A percentile compares a stretch with the other conserved stretches of the same genome.
Conservation (phyloP, 2,113 vertebrate species). For the Fulica atra region DNA sequence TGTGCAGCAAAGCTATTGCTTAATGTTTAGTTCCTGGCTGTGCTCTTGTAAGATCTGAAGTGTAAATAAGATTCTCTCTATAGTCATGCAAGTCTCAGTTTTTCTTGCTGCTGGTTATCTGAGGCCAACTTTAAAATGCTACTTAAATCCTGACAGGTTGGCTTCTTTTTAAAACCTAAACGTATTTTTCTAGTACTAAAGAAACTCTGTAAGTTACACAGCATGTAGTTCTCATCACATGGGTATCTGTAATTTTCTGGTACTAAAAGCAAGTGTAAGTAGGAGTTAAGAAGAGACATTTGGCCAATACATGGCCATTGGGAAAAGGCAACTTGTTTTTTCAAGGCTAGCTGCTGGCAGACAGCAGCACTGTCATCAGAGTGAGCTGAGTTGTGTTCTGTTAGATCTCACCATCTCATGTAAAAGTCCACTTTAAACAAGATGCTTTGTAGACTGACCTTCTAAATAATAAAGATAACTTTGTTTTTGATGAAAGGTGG, state of each 20-base stretch:
- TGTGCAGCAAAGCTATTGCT: not conserved
- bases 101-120: not conserved
- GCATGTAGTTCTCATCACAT: not conserved
- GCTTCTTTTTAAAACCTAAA: not conserved
- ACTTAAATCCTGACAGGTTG: not conserved
- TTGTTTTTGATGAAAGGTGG: not conserved
- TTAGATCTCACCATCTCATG: not conserved
- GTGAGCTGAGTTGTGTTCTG: not conserved
- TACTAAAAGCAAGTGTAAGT: not conserved
- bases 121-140: not conserved
- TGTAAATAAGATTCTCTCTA: not conserved
- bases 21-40: not conserved
- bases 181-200: not conserved
- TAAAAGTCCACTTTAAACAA: not conserved
- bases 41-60: not conserved
- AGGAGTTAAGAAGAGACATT: slow-evolving; percentile 2
- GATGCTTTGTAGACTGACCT: not conserved
- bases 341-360: not conserved
- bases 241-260: not conserved
- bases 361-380: not conserved
- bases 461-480: not conserved
- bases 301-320: not conserved
- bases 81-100: not conserved
- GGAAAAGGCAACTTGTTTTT: not conserved
- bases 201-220: not conserved